These are phyloP conservation scores for Malurus splendens DNA, from an alignment of 2,797 vertebrate species.

Conservation along the genomic window DNA sequence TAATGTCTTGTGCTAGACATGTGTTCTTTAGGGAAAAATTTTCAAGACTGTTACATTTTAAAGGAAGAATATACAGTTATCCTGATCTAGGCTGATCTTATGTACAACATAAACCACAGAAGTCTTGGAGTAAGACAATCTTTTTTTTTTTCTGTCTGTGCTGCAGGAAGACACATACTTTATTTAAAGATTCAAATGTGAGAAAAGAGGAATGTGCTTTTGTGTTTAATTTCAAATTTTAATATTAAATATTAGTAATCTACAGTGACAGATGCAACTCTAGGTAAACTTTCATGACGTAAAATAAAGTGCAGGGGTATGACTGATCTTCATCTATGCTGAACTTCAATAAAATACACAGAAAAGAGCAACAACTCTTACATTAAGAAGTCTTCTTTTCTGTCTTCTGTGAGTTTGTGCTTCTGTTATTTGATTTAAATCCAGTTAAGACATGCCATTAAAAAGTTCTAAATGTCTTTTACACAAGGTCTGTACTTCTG, in stretches of 20 bases:
- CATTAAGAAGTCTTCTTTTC: neutral
- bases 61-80: neutral
- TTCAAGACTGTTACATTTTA: neutral
- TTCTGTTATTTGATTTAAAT: neutral
- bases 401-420: neutral
- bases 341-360: neutral
- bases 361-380: fast-evolving
- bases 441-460: neutral
- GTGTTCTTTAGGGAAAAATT: neutral
- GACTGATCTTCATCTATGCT: neutral
- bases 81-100: neutral
- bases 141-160: neutral
- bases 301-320: neutral
- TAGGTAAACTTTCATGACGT: neutral
- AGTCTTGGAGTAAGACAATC: neutral
- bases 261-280: neutral
- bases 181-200: neutral
- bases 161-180: neutral
- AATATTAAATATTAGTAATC: neutral
- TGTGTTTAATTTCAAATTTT: neutral
- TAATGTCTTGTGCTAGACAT: neutral
- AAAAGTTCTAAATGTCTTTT: neutral
- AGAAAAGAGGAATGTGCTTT: neutral
- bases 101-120: neutral
- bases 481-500: neutral